Base-by-base conservation (phyloP, 2,113 vertebrate species). In the Cryptotis parvus region DNA sequence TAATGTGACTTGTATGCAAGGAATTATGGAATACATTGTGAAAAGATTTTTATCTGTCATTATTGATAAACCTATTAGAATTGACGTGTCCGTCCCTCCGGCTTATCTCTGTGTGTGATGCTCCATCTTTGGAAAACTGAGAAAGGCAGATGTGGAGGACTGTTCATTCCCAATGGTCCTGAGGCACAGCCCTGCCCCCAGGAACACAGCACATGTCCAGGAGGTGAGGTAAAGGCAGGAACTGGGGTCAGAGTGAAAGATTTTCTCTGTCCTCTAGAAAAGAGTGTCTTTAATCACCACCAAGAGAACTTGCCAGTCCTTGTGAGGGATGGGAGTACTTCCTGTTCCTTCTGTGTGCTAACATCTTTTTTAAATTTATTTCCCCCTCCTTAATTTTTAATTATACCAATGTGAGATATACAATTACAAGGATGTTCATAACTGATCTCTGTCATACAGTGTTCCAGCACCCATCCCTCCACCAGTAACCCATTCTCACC, bases 41-140 rank as follows among this genome's bases (percentile, higher is more conserved):
- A 66, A 82, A 89, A 84, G 43, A 31, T 12, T 68, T 82, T 91
- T 83, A 89, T 72, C 31, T 26, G 16, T 87, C 52, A 72, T 75
- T 86, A 89, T 79, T 75, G 74, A 37, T 68, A 93, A 85, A 69
- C n/a, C 29, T 26, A 79, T 86, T 69, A 78, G 55, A 81, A 35
- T 16, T 87, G 87, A 90, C 81, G 74, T 68, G 58, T 35, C 12
- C 58, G 58, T 58, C 61, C 27, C 86, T 45, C 45, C 79, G 66
- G 84, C 72, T 72, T 45, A 20, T 58, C 55, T 58, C 20, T 43
- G 33, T 49, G 39, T 76, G 39, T 20, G 0, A 14, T 27, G 2
- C 52, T 9, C 52, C n/a, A 41, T 22, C 26, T 58, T 83, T 43
- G 26, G 73, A 35, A 74, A 52, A 27, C 55, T 35, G 9, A 49